Evolutionary conservation across 2,888 invertebrate genomes (phyloP).

Genomic region (Dorcus hopei): DNA sequence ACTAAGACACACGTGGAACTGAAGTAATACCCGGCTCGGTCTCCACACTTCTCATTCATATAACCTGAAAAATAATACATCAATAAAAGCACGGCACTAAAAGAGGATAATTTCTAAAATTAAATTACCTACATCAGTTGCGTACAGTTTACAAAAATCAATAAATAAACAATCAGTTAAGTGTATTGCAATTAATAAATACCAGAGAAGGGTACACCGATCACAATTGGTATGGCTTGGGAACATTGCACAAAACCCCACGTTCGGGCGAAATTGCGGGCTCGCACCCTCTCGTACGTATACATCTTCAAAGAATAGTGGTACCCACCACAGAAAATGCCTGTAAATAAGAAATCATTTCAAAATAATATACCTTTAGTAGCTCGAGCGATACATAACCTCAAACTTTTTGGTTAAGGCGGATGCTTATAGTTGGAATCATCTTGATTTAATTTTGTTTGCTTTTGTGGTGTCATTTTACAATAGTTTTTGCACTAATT

Average conservation of each 20-base stretch:
- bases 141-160: not conserved
- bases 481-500: too few relatives aligned
- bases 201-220: constrained; percentile 83
- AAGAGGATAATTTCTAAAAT: not conserved
- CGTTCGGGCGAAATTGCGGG: constrained; percentile 80
- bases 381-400: too few relatives aligned
- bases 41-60: constrained; percentile 73
- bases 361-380: too few relatives aligned
- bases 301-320: constrained; percentile 87
- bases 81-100: not conserved
- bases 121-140: not conserved
- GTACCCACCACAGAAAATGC: constrained; percentile 84
- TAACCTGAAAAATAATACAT: constrained; percentile 58
- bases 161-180: not conserved
- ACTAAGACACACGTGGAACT: constrained; percentile 75
- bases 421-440: too few relatives aligned
- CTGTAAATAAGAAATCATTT: constrained; percentile 46
- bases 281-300: constrained; percentile 81
- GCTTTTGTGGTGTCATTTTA: too few relatives aligned
- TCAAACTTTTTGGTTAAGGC: too few relatives aligned
- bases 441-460: too few relatives aligned
- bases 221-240: constrained; percentile 79
- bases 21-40: constrained; percentile 80
- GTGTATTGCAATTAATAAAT: constrained; percentile 22
- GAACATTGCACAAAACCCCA: constrained; percentile 89